A percentile compares a stretch with the other conserved stretches of the same genome.
Conservation (phyloP, 2,113 vertebrate genomes). For the Plestiodon gilberti region DNA sequence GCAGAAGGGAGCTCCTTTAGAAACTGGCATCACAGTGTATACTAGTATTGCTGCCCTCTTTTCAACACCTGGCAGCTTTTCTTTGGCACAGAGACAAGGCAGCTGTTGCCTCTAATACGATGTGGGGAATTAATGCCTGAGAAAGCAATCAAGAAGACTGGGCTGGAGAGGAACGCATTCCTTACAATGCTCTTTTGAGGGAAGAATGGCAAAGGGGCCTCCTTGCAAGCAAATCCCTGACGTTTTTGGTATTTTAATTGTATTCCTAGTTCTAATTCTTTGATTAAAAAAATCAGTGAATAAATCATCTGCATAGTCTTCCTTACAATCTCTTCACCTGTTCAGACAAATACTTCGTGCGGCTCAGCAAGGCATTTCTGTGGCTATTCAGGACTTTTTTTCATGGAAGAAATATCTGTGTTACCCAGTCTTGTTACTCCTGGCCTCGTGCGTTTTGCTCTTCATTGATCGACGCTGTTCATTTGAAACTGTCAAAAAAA, state of each 20-base stretch:
- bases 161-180: neutral
- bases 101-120: constrained; percentile 29
- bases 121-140: constrained; percentile 10
- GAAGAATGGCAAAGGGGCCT: neutral
- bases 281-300: constrained; percentile 1
- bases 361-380: neutral
- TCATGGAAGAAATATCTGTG: neutral
- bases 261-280: constrained; percentile 20
- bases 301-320: neutral
- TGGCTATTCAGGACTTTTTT: neutral
- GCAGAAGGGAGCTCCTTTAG: constrained; percentile 6
- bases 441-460: neutral
- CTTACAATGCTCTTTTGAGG: neutral
- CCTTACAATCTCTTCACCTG: neutral
- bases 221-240: neutral
- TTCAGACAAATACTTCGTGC: neutral
- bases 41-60: too few species aligned
- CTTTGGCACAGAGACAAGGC: constrained; percentile 9
- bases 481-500: neutral
- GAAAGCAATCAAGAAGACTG: constrained; percentile 9
- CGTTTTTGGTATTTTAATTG: constrained; percentile 43
- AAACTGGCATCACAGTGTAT: constrained; percentile 4
- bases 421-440: neutral
- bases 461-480: neutral
- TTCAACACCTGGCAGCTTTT: constrained; percentile 29